Base-by-base conservation (phyloP, 2,113 vertebrate genomes). In the Thunnus thynnus region DNA sequence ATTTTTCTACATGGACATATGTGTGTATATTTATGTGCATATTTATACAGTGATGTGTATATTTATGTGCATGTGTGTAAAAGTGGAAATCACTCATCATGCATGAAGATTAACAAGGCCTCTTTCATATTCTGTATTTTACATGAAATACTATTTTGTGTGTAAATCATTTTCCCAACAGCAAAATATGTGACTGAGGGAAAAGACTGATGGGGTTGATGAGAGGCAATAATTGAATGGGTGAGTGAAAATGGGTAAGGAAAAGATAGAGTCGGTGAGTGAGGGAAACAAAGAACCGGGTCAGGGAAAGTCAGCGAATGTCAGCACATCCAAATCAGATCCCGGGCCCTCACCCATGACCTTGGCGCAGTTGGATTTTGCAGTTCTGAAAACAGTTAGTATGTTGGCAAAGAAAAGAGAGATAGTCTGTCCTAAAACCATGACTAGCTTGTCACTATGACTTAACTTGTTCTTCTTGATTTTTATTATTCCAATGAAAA, bases 261-360 rank as follows among this genome's bases (percentile, higher is more conserved):
- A 72, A 84, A 74, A 58, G 75, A 80, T 68, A 56, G 67, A 77
- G 87, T 58, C 47, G 70, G 72, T 88, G 87, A 91, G 75, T 78
- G 78, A 86, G 57, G 27, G 64, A 78, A 78, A 86, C 78, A 89
- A 86, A 84, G 84, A 76, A 36, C 60, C 9, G 16, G 82, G 82
- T 86, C 81, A 84, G 41, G 27, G 13, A 65, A 81, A 81, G 86
- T 89, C 76, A 72, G 17, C 27, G 44, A 76, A 82, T 88, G 84
- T 86, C 84, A 89, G 82, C 86, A 88, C 78, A 88, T 86, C 63
- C 73, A 81, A 86, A 90, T 91, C 84, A 88, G 82, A 84, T 84
- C 70, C 58, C 1, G 63, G 60, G 75, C 75, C 63, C n/a, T 86
- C 71, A 74, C 80, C 78, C 69, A 30, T 84, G 87, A 87, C 87